Evolutionary conservation across 2,888 invertebrate species (phyloP), one percentile per base, ranked within the genome.

Genomic region (Limenitis camilla): DNA sequence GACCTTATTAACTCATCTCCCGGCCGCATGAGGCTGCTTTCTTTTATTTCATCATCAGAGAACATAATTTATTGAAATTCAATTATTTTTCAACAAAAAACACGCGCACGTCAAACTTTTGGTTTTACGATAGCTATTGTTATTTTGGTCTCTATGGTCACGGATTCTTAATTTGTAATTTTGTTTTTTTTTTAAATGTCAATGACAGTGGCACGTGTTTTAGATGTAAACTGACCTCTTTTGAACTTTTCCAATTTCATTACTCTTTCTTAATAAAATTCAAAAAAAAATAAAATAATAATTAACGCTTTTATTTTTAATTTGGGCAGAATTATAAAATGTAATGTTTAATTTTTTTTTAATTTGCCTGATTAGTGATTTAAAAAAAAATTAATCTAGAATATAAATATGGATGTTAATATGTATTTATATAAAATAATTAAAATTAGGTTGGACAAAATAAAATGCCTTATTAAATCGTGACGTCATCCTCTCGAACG

Each of bases 11-110:
- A 79, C 68, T 86, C 84, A 66, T 86, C 84, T 58, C 79, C 81
- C 52, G 80, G 78, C 61, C 75, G 74, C 76, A 78, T 78, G 66
- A 79, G 78, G 67, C 73, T 73, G 69, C 72, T 75, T 67, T 78
- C 83, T 84, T 85, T 87, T 77, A 83, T 84, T 78, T 86, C 85
- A 56, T 85, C 85, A 66, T 85, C 83, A 61, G 82, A 81, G 76
- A 87, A 84, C 87, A 87, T 87, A 74, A 75, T 84, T 82, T 79
- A 76, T 72, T 78, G 47, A 73, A 80, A 74, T 81, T 84, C 81
- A 84, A 84, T 80, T 85, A 78, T 83, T 85, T 83, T 59, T 53
- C 73, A 68, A 79, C 74, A 80, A 82, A 83, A 81, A 76, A 69
- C 65, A 56, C 69, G 65, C 67, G 62, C 68, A 72, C 74, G 77